phyloP scores from a whole-genome alignment of 2,113 vertebrate species.

The Lathamus discolor region DNA sequence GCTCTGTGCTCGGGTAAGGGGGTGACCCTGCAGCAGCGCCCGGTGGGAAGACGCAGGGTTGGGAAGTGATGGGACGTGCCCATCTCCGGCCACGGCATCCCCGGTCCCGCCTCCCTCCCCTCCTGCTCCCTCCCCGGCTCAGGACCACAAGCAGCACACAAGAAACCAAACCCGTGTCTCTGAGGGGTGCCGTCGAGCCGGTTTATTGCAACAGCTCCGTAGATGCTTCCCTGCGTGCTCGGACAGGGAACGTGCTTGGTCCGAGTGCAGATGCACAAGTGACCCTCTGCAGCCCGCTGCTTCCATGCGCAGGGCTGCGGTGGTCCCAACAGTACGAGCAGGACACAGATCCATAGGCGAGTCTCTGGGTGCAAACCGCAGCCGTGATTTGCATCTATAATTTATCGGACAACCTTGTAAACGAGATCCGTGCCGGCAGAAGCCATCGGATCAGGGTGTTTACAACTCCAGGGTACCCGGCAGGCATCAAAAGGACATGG shows the following conservation, averaged over 20 bases:
- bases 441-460: neutral
- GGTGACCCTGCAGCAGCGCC: fast-evolving
- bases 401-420: conserved; percentile 5
- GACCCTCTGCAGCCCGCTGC: neutral
- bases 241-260: conserved; percentile 44
- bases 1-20: fast-evolving
- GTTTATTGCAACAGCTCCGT: conserved; percentile 69
- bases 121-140: neutral
- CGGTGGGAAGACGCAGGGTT: neutral
- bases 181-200: neutral
- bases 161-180: conserved; percentile 38
- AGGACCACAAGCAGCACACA: neutral
- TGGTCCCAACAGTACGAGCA: neutral
- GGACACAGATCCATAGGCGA: neutral
- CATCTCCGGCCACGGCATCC: neutral
- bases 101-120: neutral
- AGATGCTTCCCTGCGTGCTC: conserved; percentile 40
- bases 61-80: neutral
- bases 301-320: neutral
- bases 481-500: neutral
- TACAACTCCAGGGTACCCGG: neutral
- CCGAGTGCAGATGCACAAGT: conserved; percentile 11
- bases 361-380: neutral
- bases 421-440: neutral
- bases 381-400: neutral